Base-by-base conservation (phyloP, 2,888 invertebrate species). In the Cephus runcator region DNA sequence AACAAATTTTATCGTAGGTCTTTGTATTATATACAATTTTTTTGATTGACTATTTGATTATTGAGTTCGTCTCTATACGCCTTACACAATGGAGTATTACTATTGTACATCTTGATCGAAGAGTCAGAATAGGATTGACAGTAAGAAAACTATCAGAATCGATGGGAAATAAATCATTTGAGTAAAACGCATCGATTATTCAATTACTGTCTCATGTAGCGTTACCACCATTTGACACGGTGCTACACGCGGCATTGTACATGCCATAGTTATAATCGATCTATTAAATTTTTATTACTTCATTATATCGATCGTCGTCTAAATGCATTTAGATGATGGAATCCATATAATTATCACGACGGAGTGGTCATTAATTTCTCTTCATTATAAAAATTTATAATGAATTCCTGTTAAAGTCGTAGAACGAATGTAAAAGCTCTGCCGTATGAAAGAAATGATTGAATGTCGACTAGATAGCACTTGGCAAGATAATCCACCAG, bases 11-110 rank as follows among this genome's bases (percentile, higher is more conserved):
- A 56, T 56, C 23, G 23, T 15, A 40, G 23, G 23, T 36, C 36
- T 56, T 71, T 23, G 71, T 71, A 34, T 31, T 71, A 69, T 56
- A 77, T 79, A 77, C 35, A 69, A 76, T 30, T 33, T 30, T 82
- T 82, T 83, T 83, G 81, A 82, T 83, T 82, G 79, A 81, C 82
- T 81, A 80, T 83, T 83, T 83, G 80, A 83, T 83, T 80, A 82
- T 79, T 74, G 34, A 35, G 74, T 34, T 74, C 74, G n/a, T n/a
- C 11, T 35, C 36, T 30, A 35, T 35, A 35, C 74, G 35, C 30
- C 9, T 11, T 3, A 34, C 31, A 71, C 31, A 71, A 71, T 31
- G 71, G 56, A 56, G 56, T 56, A 56, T 56, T 56, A 56, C 23
- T 56, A 56, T 56, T 23, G 56, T 56, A 23, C 23, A 23, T 56